Conservation (phyloP, 2,797 vertebrate species). For the Spheniscus humboldti region DNA sequence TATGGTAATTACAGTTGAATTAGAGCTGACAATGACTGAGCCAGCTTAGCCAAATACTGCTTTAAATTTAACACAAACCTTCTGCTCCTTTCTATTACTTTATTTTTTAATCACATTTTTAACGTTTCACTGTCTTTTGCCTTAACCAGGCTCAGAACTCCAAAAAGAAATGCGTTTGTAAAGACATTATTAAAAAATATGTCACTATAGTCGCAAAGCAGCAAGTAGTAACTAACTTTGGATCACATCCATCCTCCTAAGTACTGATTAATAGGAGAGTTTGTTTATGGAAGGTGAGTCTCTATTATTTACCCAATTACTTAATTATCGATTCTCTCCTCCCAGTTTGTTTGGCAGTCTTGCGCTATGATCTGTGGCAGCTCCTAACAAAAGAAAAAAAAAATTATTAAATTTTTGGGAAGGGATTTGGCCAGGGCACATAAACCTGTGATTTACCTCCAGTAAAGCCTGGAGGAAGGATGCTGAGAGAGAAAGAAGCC, state of each 20-base stretch:
- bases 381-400: not conserved
- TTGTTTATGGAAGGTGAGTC: not conserved
- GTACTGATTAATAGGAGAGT: not conserved
- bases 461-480: not conserved
- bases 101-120: not conserved
- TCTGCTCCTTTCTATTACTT: not conserved
- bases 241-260: not conserved
- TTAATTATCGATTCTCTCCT: not conserved
- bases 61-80: not conserved
- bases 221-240: not conserved
- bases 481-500: not conserved
- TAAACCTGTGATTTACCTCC: not conserved
- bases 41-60: not conserved
- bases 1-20: not conserved
- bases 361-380: not conserved
- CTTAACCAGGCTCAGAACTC: not conserved
- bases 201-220: not conserved
- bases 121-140: not conserved
- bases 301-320: constrained; percentile 18
- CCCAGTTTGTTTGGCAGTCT: not conserved
- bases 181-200: not conserved
- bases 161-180: not conserved
- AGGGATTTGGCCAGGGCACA: not conserved
- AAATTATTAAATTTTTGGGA: not conserved
- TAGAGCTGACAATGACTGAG: not conserved